Percentiles rank a stretch among this genome's conserved stretches.
Conservation (phyloP, 2,113 vertebrate species). For the Tamias sibiricus region DNA sequence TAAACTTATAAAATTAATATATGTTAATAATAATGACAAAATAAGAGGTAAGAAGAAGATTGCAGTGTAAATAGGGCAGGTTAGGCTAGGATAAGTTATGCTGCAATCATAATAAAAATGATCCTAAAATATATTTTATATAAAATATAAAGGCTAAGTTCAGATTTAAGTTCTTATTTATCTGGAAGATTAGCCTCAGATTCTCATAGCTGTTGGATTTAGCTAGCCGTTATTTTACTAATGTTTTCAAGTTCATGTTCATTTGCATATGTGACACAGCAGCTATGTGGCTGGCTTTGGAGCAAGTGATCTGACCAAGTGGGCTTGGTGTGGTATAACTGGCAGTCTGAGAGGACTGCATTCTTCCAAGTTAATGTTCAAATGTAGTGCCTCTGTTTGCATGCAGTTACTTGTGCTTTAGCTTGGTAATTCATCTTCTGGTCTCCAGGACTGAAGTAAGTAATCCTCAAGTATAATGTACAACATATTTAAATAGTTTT, state of each 20-base stretch:
- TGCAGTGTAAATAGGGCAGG: neutral
- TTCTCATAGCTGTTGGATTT: constrained; percentile 37
- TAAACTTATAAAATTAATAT: neutral
- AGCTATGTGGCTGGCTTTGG: neutral
- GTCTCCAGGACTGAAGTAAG: neutral
- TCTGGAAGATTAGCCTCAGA: neutral
- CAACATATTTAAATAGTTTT: neutral
- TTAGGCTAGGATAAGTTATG: neutral
- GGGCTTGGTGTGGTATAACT: neutral
- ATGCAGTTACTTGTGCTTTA: neutral
- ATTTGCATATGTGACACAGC: neutral
- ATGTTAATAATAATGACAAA: neutral
- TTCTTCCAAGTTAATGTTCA: neutral
- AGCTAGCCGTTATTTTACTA: neutral
- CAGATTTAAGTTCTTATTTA: neutral
- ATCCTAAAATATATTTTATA: neutral
- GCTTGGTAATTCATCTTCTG: neutral
- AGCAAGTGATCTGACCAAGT: neutral
- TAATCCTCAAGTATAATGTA: neutral
- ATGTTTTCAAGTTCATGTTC: neutral
- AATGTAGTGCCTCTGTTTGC: neutral
- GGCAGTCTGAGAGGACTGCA: neutral
- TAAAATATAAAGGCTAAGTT: neutral
- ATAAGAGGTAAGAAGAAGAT: neutral
- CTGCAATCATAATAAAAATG: neutral